Evolutionary conservation across 2,888 invertebrate species (phyloP), one percentile per base, ranked within the genome.

Genomic region (Chloroclysta siterata): DNA sequence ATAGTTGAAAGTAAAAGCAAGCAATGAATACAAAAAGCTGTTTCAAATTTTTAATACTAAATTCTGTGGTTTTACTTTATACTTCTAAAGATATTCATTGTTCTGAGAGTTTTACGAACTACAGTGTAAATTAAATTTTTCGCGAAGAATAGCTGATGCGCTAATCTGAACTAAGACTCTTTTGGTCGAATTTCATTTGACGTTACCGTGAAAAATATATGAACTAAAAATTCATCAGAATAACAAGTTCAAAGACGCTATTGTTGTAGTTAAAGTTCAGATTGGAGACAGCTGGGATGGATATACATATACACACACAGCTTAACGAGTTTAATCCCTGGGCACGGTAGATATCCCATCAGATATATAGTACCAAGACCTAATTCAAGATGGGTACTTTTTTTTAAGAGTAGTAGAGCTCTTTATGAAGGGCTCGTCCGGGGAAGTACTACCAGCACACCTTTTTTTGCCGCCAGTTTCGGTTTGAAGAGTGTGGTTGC

Each of bases 211-310:
- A 60, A 60, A 60, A 53, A 60, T 60, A 17, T 42, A 54, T 60
- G 11, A 53, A 60, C 48, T 60, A 10, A 50, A 54, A 54, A 54
- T 60, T 60, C 50, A 54, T 50, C 53, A 53, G 22, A 17, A 50
- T 29, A 46, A 53, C 41, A 50, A n/a, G 33, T 29, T n/a, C 50
- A 48, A 17, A n/a, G 29, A 53, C 53, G 39, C 53, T 29, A 53
- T 44, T 46, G 2, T 11, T 17, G 17, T 11, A 39, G 46, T 17
- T 4, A 17, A 46, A n/a, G 8, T n/a, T 5, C 22, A 53, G 14
- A 14, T 39, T 14, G 39, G 41, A 33, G 41, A 33, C 28, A 60
- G 41, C 41, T 53, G 28, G 17, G 6, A 33, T 6, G 5, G 5
- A 8, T 33, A 8, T 8, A 33, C 4, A 29, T 29, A 29, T 29